Base-by-base conservation (phyloP, 2,888 invertebrate species). In the Dolichopus griseipennis region DNA sequence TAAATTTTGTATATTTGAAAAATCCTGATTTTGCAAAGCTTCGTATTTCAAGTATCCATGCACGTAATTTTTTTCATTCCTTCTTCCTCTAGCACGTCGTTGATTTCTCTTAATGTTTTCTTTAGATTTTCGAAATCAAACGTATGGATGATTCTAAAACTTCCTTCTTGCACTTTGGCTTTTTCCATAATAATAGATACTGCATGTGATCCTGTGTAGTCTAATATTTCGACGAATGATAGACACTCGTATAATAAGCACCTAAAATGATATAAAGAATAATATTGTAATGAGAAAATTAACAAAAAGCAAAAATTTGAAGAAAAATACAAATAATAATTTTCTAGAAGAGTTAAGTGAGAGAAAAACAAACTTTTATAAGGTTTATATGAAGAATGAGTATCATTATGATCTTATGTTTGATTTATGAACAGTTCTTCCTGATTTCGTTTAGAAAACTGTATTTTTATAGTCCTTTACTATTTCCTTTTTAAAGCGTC, bases 141-240 rank as follows among this genome's bases (percentile, higher is more conserved):
- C 15, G 67, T 68, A 52, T 71, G 71, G 5, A 72, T 69, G 15
- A 68, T 37, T 65, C 68, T 69, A 43, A 68, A 68, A 61, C 34
- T 67, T 64, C 66, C 68, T 21, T 61, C 63, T 64, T 71, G 70
- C 21, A 67, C 52, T 66, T 62, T 68, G 22, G 65, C 64, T 64
- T 65, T 64, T 37, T 68, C 69, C 0, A 52, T 66, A 12, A 43
- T 65, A 2, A 69, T 43, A 27, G 68, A 52, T 22, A 70, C 52
- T 10, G 69, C 52, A 22, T 68, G 69, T 7, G 70, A 68, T 5
- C 27, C 27, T 27, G 27, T 27, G 27, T 27, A 5, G 27, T 27
- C 27, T 27, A 27, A 27, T 27, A 27, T 27, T 27, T 27, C 3
- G 27, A 27, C 27, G 27, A 27, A 21, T 69, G 68, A 2, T 69